Conservation (phyloP, 2,888 invertebrate species). For the Pasiphila rectangulata region DNA sequence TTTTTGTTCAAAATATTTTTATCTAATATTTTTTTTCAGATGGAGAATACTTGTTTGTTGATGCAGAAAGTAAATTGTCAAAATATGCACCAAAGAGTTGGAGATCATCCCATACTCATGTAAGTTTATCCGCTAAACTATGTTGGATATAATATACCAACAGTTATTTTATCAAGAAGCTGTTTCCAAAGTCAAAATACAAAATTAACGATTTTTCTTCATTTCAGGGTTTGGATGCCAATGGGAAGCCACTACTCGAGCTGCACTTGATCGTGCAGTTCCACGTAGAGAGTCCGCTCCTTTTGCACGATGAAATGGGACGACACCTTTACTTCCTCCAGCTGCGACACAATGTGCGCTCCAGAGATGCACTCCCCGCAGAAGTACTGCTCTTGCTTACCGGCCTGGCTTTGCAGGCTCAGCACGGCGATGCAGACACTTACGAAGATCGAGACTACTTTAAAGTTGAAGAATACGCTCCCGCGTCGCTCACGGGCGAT, state of each 20-base stretch:
- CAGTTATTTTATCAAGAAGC: background rate
- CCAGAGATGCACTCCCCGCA: slow-evolving; percentile 82
- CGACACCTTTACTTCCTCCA: slow-evolving; percentile 97
- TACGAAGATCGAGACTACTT: slow-evolving; percentile 80
- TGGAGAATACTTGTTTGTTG: slow-evolving; percentile 97
- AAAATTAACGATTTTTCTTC: slow-evolving; percentile 14
- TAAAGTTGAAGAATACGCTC: slow-evolving; percentile 92
- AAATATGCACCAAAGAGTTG: slow-evolving; percentile 98
- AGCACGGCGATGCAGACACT: slow-evolving; percentile 88
- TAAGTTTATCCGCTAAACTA: no score
- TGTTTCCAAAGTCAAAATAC: background rate
- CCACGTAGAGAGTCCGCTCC: slow-evolving; percentile 94
- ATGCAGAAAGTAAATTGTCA: slow-evolving; percentile 96
- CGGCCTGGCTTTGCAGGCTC: slow-evolving; percentile 95
- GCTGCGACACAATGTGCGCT: slow-evolving; percentile 91
- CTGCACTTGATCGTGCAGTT: slow-evolving; percentile 95
- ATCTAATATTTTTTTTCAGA: slow-evolving; percentile 83
- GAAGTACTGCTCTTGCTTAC: slow-evolving; percentile 90
- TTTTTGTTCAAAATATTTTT: slow-evolving; percentile 10
- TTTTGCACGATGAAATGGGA: slow-evolving; percentile 94
- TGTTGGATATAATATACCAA: no score
- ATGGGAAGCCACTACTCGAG: slow-evolving; percentile 93
- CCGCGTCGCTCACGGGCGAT: slow-evolving; percentile 82
- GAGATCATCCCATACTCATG: slow-evolving; percentile 95
- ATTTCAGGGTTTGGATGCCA: slow-evolving; percentile 91